Conservation (phyloP, 1,140 invertebrate genomes). For the Drosophila subobscura region DNA sequence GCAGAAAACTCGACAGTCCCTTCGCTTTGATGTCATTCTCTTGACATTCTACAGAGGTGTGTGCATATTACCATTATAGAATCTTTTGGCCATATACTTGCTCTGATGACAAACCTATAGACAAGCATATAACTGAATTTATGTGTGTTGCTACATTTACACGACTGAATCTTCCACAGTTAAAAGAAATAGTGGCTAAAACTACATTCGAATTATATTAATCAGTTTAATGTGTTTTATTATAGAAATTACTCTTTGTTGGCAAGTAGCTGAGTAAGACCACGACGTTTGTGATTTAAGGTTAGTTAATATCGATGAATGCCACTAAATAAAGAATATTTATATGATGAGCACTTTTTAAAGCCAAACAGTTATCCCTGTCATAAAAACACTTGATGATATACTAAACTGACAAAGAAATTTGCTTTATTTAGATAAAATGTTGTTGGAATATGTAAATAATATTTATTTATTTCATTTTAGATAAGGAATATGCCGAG, state of each 20-base stretch:
- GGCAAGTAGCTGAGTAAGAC: too few species aligned
- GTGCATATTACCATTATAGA: not conserved
- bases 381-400: constrained; percentile 78
- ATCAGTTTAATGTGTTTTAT: not conserved
- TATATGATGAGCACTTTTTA: constrained; percentile 62
- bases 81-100: not conserved
- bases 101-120: constrained; percentile 63
- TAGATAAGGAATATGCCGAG: not conserved
- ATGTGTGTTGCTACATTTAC: constrained; percentile 48
- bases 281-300: not conserved
- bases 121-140: constrained; percentile 78
- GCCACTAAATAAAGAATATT: not conserved
- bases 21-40: too few species aligned
- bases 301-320: constrained; percentile 9
- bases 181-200: fast-evolving
- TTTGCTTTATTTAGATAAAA: not conserved
- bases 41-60: not conserved
- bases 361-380: constrained; percentile 77
- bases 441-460: not conserved
- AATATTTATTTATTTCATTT: not conserved
- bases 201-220: not conserved
- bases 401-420: constrained; percentile 42
- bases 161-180: constrained; percentile 34
- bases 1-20: not conserved
- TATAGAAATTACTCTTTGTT: not conserved